Conservation (phyloP, 2,888 invertebrate species). For the Limnephilus auricula region DNA sequence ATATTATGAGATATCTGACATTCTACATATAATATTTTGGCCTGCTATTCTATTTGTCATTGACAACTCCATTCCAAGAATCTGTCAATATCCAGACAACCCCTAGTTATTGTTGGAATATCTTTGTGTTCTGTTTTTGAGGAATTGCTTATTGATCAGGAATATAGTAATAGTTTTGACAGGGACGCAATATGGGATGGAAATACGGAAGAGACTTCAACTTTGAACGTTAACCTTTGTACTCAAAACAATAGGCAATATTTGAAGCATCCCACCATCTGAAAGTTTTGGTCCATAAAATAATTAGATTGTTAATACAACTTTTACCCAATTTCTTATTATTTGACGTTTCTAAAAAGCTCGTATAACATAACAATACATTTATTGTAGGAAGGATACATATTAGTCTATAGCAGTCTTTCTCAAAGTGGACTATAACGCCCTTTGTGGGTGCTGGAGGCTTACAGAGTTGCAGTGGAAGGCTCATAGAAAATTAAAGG, state of each 20-base stretch:
- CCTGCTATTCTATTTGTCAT: neutral
- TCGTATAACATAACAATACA: neutral
- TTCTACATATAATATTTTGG: neutral
- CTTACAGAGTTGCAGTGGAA: too few relatives aligned
- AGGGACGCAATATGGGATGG: neutral
- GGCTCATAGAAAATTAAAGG: too few relatives aligned
- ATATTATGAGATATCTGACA: neutral
- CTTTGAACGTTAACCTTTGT: neutral
- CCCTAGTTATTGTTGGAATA: slow-evolving; percentile 4
- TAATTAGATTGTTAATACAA: neutral
- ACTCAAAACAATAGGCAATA: neutral
- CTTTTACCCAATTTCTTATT: neutral
- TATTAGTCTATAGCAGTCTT: too few relatives aligned
- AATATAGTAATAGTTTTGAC: slow-evolving; percentile 28
- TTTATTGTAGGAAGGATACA: neutral
- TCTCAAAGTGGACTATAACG: too few relatives aligned
- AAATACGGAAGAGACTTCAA: neutral
- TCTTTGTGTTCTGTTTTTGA: neutral
- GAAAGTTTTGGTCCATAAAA: neutral
- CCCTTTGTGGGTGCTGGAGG: too few relatives aligned
- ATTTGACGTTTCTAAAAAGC: neutral
- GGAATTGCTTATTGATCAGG: neutral
- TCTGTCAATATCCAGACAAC: neutral
- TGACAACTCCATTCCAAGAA: neutral
- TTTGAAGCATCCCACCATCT: too few relatives aligned